phyloP scores from a whole-genome alignment of 1,140 invertebrate species.

The Drusus annulatus region DNA sequence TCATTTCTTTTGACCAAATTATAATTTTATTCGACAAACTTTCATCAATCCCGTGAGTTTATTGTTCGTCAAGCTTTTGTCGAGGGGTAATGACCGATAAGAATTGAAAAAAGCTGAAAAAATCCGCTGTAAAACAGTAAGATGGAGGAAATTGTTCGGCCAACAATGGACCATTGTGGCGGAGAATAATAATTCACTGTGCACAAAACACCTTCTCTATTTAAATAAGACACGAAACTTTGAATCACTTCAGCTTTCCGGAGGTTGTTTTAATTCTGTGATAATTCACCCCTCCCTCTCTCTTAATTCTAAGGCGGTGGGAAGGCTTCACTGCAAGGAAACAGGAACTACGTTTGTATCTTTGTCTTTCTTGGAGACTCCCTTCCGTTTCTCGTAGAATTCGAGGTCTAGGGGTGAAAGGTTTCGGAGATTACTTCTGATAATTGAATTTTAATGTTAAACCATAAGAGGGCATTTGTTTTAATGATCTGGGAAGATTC shows the following conservation, averaged over 20 bases:
- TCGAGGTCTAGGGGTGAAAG: no score
- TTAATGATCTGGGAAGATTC: no score
- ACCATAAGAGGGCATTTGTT: no score
- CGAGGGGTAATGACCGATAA: no score
- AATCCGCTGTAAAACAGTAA: no score
- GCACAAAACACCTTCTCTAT: conserved; percentile 34
- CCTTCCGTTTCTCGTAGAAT: neutral
- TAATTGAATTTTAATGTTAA: no score
- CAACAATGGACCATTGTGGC: neutral
- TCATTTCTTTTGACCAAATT: no score
- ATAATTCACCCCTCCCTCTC: conserved; percentile 4
- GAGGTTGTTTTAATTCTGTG: conserved; percentile 26
- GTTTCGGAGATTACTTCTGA: no score
- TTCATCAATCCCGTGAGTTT: no score
- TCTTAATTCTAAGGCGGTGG: neutral
- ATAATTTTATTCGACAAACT: no score
- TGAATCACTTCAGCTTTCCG: conserved; percentile 23
- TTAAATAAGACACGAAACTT: conserved; percentile 33
- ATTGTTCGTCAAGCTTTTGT: no score
- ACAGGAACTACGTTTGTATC: conserved; percentile 31
- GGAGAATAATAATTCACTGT: conserved; percentile 23
- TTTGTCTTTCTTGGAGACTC: conserved; percentile 5
- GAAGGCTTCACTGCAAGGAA: neutral
- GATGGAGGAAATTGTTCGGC: neutral
- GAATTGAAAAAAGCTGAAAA: no score